Base-by-base conservation (phyloP, 2,888 invertebrate species). In the Heliconius ethilla region DNA sequence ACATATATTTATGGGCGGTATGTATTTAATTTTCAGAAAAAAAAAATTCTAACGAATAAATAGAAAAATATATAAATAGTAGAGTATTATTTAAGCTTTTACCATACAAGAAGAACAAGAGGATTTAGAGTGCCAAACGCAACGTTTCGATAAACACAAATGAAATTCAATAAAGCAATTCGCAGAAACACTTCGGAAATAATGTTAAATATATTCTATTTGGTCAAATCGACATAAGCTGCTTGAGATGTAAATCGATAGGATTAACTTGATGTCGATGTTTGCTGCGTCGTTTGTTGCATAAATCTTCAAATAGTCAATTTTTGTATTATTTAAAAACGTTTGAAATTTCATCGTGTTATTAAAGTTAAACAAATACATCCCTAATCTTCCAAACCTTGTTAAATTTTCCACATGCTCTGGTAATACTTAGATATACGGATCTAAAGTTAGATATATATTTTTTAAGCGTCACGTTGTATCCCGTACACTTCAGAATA, bases 161-260 rank as follows among this genome's bases (percentile, higher is more conserved):
- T 40, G 7, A 40, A 67, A 67, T 67, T 67, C 1, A 67, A 25
- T 22, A n/a, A n/a, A 33, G 2, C 1, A n/a, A 59, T 25, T 45
- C 15, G 10, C 51, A 72, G 11, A 33, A n/a, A 62, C 25, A n/a
- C n/a, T 37, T 33, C 10, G 18, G 10, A 22, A 63, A 15, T 11
- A 40, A 25, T 25, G 2, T 62, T 74, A 37, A 74, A 59, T 37
- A n/a, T n/a, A 18, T 37, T 63, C 18, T 63, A 74, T 63, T 74
- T 40, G 62, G 62, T 75, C 40, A 69, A 75, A 75, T 62, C 59
- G 40, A 55, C 13, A 27, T 40, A 59, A 75, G 59, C 37, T 75
- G 59, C 13, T 75, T 59, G 67, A 40, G 75, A 27, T 55, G n/a
- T 33, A 75, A 75, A 55, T n/a, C 45, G 37, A 69, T 75, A 40